Evolutionary conservation across 1,140 invertebrate genomes (phyloP).

Genomic region (Dufourea novaeangliae): DNA sequence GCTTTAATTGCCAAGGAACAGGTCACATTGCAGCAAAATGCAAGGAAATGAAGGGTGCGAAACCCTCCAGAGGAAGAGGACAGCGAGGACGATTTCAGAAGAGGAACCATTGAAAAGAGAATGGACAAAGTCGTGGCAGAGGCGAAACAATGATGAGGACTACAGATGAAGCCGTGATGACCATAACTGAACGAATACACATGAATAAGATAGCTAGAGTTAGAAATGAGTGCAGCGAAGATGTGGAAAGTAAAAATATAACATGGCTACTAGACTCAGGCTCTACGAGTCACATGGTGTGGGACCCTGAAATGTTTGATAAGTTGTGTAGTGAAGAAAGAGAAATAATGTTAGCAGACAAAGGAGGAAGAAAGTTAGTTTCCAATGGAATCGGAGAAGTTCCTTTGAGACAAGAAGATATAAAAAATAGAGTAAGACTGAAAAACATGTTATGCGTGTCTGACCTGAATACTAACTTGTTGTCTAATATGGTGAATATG

Average conservation of each 20-base stretch:
- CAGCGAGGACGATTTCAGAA: not conserved
- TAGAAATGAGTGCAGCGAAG: not conserved
- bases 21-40: slow-evolving; percentile 2
- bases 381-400: slow-evolving; percentile 9
- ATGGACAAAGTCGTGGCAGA: not conserved
- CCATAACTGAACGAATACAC: not conserved
- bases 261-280: slow-evolving; percentile 8
- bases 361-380: slow-evolving; percentile 23
- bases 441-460: slow-evolving; percentile 7
- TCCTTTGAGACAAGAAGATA: not conserved
- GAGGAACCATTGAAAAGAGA: too few species aligned
- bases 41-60: not conserved
- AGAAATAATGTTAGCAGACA: not conserved
- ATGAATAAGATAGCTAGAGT: not conserved
- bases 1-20: not conserved
- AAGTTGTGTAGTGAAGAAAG: not conserved
- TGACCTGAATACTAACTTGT: not conserved
- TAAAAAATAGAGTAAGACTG: not conserved
- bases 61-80: not conserved
- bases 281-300: not conserved
- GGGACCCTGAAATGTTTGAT: not conserved
- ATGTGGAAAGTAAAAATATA: not conserved
- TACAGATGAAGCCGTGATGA: not conserved
- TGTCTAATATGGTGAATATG: not conserved
- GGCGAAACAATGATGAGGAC: not conserved